Evolutionary conservation across 2,113 vertebrate genomes (phyloP), one percentile per base, ranked within the genome.

Genomic region (Falco punctatus): DNA sequence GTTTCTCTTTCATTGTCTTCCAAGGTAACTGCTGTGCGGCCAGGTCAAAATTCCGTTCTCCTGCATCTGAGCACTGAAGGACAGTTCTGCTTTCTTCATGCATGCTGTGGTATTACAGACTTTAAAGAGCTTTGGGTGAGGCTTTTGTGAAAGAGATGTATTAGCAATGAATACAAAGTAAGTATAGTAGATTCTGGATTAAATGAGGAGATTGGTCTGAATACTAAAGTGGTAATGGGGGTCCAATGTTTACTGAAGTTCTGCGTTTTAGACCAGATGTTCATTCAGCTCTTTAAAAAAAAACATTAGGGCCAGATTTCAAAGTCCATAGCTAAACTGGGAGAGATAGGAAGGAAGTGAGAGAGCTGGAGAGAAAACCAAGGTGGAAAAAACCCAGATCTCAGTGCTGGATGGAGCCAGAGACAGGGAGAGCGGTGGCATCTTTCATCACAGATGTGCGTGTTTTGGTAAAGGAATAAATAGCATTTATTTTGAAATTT

Each of bases 401-500:
- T 73, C 28, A 10, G 28, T 84, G 75, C 51, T 73, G 69, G 44
- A 49, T 77, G 58, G 35, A 70, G 40, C 59, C 27, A 58, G 52
- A 71, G 44, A 44, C 26, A 23, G 5, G 21, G 69, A 72, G 40
- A 81, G 35, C 35, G 42, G 73, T 18, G 38, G 44, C 35, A 1
- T 61, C 65, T 78, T 73, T 66, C 55, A 42, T 79, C 83, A 71
- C 70, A 88, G 80, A 95, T 94, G 82, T 55, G 70, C 32, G 2
- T 84, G 51, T 78, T 88, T 92, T 88, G 35, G 38, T 52, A 54
- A 55, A 51, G 86, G 65, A 95, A 84, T 92, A 90, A 88, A 92
- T 92, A 85, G 61, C 87, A 88, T 55, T 94, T 79, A 71, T 90
- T 92, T 81, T 42, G 64, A 90, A 81, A 92, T 90, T 40, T 86